Evolutionary conservation across 2,113 vertebrate genomes (phyloP), one percentile per base, ranked within the genome.

Genomic region (Scytalopus superciliaris): DNA sequence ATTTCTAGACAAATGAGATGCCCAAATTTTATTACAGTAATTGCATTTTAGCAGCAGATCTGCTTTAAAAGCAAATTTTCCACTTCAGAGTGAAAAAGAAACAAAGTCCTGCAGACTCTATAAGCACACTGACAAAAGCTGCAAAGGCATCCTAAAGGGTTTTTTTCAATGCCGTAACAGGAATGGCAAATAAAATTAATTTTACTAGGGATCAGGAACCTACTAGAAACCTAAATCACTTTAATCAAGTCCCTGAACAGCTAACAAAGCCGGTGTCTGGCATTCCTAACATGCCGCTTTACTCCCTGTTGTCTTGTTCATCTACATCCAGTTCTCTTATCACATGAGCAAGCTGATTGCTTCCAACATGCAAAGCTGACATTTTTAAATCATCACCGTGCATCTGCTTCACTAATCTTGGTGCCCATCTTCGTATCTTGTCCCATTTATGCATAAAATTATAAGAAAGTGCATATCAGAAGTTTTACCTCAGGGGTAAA

Each of bases 1-100:
- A 99, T 98, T 99, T 99, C 99, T 99, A 72, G 82, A 96, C 19
- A 95, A 77, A 68, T 67, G 31, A 97, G 50, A 96, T 50, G 77
- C 19, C 59, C 42, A 86, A n/a, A 28, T 87, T 73, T 93, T 84
- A 81, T 69, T 82, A 91, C 3, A 55, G 37, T 23, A 63, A 94
- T 68, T 74, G 45, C 7, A 66, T 57, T 90, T 66, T 55, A 79
- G 27, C 33, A 90, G 25, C 27, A 67, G 12, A 60, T 69, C 35
- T 60, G 37, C 49, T 81, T 93, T 84, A 74, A 75, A 89, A 89
- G 52, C 31, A 84, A 78, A 28, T 62, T 83, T 81, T 53, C 57
- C 52, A 55, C 19, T 94, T 39, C 55, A 33, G 18, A 78, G 42
- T 35, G 13, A 78, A 75, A 81, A 81, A 75, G 24, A 72, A 81